Percentiles rank a stretch among this genome's conserved stretches.
Conservation (phyloP, 1,140 invertebrate species). For the Himalopsyche phryganea region DNA sequence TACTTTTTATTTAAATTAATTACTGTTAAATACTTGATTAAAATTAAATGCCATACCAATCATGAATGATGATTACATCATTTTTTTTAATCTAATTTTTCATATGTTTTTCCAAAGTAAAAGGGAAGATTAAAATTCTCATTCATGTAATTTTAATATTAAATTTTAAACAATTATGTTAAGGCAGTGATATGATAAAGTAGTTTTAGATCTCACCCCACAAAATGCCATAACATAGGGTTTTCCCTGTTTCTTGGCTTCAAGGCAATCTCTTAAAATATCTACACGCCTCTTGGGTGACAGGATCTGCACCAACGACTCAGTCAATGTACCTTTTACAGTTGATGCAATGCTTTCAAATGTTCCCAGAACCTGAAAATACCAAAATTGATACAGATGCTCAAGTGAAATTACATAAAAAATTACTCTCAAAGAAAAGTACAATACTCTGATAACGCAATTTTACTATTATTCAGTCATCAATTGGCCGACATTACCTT, state of each 20-base stretch:
- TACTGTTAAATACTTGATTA: too few species aligned
- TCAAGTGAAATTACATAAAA: neutral
- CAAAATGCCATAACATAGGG: constrained; percentile 98
- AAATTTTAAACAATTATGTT: too few species aligned
- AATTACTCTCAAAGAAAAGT: neutral
- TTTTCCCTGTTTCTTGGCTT: constrained; percentile 73
- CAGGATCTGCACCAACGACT: constrained; percentile 86
- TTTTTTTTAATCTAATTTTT: too few species aligned
- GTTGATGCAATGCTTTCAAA: constrained; percentile 86
- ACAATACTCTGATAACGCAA: too few species aligned
- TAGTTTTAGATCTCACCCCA: constrained; percentile 74
- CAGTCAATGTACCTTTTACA: constrained; percentile 76
- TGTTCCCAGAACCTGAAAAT: constrained; percentile 69
- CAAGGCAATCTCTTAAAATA: constrained; percentile 93
- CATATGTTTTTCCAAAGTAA: too few species aligned
- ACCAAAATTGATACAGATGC: neutral
- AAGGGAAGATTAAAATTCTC: too few species aligned
- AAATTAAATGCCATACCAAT: too few species aligned
- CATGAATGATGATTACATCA: too few species aligned
- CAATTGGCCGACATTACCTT: constrained; percentile 58
- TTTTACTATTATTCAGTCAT: too few species aligned
- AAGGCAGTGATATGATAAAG: too few species aligned
- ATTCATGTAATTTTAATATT: too few species aligned
- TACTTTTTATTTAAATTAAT: too few species aligned
- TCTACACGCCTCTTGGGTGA: constrained; percentile 94